Percentiles rank a stretch among this genome's conserved stretches.
phyloP scores from a whole-genome alignment of 2,797 vertebrate genomes.

The Nannoperca obscura region DNA sequence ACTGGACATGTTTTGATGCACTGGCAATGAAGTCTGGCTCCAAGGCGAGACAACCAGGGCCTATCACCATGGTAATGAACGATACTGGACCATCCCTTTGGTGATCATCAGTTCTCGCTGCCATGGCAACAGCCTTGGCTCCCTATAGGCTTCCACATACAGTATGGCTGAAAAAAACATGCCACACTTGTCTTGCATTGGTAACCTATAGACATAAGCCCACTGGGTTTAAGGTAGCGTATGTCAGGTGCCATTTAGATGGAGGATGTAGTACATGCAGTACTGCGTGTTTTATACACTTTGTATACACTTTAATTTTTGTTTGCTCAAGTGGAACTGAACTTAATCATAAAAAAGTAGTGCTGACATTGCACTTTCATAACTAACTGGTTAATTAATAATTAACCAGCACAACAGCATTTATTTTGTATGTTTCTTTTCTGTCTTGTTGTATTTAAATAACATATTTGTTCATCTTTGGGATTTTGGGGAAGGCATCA shows the following conservation, averaged over 20 bases:
- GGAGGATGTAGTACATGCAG: not conserved
- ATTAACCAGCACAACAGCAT: no score
- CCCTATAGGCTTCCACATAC: conserved; percentile 60
- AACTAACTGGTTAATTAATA: no score
- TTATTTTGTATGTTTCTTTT: no score
- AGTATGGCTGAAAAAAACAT: conserved; percentile 25
- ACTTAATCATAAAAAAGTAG: no score
- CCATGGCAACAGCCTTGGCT: conserved; percentile 75
- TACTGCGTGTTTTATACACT: not conserved
- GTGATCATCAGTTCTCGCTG: conserved; percentile 66
- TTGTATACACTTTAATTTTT: not conserved
- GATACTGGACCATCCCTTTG: conserved; percentile 70
- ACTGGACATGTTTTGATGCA: conserved; percentile 48
- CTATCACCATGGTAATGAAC: conserved; percentile 75
- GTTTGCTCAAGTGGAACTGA: no score
- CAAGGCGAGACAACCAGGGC: conserved; percentile 53
- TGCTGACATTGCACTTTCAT: no score
- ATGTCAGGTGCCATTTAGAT: not conserved
- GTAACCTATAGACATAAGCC: conserved; percentile 14
- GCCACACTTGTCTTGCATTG: conserved; percentile 17
- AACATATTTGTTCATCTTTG: no score
- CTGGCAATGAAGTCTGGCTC: conserved; percentile 38
- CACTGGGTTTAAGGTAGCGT: not conserved
- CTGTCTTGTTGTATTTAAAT: no score
- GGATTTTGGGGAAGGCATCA: no score